A percentile compares a stretch with the other conserved stretches of the same genome.
phyloP scores from a whole-genome alignment of 2,888 invertebrate species.

The Oscheius onirici region DNA sequence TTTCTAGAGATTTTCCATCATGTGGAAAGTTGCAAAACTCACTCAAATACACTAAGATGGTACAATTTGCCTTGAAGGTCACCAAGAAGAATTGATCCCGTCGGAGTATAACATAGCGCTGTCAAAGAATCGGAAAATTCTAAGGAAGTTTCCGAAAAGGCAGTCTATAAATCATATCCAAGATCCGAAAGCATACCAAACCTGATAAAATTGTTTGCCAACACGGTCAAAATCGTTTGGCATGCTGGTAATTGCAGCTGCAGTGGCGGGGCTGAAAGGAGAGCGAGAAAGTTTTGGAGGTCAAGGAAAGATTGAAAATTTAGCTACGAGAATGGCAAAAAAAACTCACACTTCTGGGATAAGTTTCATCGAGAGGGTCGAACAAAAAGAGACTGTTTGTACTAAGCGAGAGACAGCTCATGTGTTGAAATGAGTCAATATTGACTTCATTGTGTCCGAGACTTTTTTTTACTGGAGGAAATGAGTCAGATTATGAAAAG shows the following conservation, averaged over 20 bases:
- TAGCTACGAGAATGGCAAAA: neutral
- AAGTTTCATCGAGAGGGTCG: neutral
- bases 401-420: neutral
- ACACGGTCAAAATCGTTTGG: conserved; percentile 5
- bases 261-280: too few species aligned
- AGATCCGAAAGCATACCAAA: neutral
- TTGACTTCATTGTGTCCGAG: neutral
- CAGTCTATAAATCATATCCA: neutral
- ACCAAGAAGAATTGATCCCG: neutral
- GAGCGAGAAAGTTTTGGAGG: too few species aligned
- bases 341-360: neutral
- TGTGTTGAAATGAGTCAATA: conserved; percentile 18
- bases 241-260: neutral
- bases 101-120: neutral
- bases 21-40: neutral
- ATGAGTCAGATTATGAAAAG: too few species aligned
- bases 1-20: neutral
- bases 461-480: too few species aligned
- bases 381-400: neutral
- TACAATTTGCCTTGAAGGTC: conserved; percentile 15
- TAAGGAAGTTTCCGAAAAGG: neutral
- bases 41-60: neutral
- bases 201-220: conserved; percentile 3
- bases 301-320: neutral
- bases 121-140: conserved; percentile 3